Conservation (phyloP, 1,140 invertebrate species). For the Pogonus chalceus region DNA sequence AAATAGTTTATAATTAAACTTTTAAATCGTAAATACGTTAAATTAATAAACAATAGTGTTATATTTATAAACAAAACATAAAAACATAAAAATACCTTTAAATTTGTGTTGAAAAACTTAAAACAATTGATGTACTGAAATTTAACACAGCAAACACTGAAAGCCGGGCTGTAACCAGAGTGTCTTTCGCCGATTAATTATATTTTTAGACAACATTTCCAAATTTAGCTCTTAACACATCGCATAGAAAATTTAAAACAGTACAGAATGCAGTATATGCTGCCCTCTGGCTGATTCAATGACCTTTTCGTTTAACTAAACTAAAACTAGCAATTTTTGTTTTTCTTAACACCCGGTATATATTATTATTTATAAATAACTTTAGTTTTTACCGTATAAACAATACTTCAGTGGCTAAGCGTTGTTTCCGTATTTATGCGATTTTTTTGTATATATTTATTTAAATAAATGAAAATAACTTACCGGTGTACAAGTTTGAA, state of each 20-base stretch:
- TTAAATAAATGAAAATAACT: constrained; percentile 33
- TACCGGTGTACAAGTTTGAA: constrained; percentile 69
- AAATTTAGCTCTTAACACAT: constrained; percentile 1
- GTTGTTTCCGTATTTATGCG: constrained; percentile 17
- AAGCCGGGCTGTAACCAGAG: background rate
- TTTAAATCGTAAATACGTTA: too few relatives aligned
- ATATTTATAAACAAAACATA: too few relatives aligned
- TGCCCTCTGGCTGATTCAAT: background rate
- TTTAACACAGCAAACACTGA: background rate
- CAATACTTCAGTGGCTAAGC: background rate
- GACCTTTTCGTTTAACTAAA: background rate
- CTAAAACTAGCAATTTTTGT: too few relatives aligned
- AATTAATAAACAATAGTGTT: too few relatives aligned
- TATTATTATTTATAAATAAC: too few relatives aligned
- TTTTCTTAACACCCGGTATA: too few relatives aligned
- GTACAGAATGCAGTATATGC: background rate
- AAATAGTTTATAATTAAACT: too few relatives aligned
- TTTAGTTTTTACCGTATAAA: too few relatives aligned
- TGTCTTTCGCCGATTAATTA: background rate
- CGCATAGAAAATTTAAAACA: background rate
- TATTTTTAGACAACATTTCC: background rate
- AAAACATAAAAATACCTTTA: too few relatives aligned
- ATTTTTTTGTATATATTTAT: background rate
- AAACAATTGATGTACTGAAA: background rate
- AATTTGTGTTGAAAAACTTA: background rate